phyloP scores from a whole-genome alignment of 2,888 invertebrate genomes.

The Bhutanitis thaidina region DNA sequence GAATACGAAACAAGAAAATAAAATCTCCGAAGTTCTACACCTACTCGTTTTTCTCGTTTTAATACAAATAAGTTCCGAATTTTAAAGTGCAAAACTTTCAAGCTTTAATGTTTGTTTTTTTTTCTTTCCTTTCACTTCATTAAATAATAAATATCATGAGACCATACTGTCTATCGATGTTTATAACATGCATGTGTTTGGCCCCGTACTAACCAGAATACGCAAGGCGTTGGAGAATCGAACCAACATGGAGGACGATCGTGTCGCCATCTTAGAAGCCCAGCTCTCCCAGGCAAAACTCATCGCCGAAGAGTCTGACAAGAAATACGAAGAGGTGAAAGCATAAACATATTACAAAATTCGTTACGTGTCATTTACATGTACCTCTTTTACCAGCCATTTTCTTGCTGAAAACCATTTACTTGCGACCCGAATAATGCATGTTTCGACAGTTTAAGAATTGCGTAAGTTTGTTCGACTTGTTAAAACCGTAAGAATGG shows the following conservation, averaged over 20 bases:
- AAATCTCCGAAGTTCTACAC: too few species aligned
- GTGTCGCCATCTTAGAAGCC: constrained; percentile 97
- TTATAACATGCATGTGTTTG: constrained; percentile 78
- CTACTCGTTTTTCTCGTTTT: too few species aligned
- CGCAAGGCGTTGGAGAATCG: constrained; percentile 99
- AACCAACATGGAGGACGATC: constrained; percentile 99
- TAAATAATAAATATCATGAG: constrained; percentile 13
- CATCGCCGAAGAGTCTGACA: constrained; percentile 99
- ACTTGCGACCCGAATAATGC: too few species aligned
- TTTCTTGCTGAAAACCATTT: too few species aligned
- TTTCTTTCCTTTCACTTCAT: constrained; percentile 2
- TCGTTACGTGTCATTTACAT: constrained; percentile 1
- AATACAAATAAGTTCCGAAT: too few species aligned
- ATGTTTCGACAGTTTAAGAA: not conserved
- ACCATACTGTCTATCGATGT: constrained; percentile 48
- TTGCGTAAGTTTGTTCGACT: constrained; percentile 7
- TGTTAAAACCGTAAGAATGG: not conserved
- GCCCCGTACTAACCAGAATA: constrained; percentile 87
- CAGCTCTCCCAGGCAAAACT: constrained; percentile 99
- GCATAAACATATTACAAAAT: constrained; percentile 19
- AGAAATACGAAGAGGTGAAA: constrained; percentile 99
- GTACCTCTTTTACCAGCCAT: too few species aligned
- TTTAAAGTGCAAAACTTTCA: not conserved
- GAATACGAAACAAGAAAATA: too few species aligned
- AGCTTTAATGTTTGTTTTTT: constrained; percentile 2